These are phyloP conservation scores for Corythornis leucogaster DNA, from an alignment of 2,797 vertebrate genomes.

Conservation along the genomic window DNA sequence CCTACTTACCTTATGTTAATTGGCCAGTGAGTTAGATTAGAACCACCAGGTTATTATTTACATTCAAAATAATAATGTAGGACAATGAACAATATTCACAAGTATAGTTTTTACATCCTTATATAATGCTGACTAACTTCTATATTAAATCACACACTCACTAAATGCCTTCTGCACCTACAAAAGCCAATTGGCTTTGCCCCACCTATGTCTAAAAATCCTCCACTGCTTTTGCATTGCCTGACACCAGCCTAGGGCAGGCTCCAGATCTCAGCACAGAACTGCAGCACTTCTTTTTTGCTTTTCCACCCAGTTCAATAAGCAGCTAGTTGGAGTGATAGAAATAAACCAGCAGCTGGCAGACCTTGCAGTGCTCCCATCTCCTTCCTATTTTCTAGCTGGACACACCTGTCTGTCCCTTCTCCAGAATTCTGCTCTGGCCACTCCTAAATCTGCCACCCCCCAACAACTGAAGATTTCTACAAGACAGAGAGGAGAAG, in stretches of 20 bases:
- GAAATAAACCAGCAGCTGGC: conserved; percentile 21
- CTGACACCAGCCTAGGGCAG: background rate
- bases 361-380: background rate
- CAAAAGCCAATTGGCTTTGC: background rate
- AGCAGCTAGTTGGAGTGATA: background rate
- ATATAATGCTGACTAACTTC: background rate
- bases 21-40: background rate
- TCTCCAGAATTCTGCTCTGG: background rate
- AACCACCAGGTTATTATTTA: background rate
- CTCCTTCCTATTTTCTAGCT: background rate
- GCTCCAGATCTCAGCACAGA: background rate
- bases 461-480: background rate
- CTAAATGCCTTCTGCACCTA: background rate
- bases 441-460: background rate
- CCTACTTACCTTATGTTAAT: background rate
- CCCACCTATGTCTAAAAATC: background rate
- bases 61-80: background rate
- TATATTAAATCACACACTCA: background rate
- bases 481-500: background rate
- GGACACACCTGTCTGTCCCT: background rate
- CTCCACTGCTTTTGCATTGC: rapidly evolving
- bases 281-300: background rate
- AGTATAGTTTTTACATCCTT: background rate
- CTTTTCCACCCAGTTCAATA: background rate
- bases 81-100: background rate